Conservation (phyloP, 1,140 invertebrate species). For the Gryon sp. region DNA sequence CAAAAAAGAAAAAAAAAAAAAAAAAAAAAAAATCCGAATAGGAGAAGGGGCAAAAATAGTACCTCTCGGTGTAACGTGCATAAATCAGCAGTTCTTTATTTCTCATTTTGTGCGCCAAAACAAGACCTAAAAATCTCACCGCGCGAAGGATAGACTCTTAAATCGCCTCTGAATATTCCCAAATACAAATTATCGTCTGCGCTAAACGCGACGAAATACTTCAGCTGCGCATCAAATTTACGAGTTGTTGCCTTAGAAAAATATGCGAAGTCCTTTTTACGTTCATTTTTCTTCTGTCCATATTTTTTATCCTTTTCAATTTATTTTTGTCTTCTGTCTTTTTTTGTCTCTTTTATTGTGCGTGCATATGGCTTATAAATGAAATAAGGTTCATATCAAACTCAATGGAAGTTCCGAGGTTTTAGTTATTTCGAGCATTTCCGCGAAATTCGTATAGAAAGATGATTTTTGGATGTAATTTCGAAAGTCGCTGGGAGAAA, state of each 20-base stretch:
- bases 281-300: too few species aligned
- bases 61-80: slow-evolving; percentile 27
- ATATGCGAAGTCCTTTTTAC: slow-evolving; percentile 1
- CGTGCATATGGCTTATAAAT: too few species aligned
- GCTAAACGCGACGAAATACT: slow-evolving; percentile 32
- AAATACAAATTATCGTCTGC: slow-evolving; percentile 42
- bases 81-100: slow-evolving; percentile 28
- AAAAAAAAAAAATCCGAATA: background rate
- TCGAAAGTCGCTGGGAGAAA: slow-evolving; percentile 27
- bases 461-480: slow-evolving; percentile 7
- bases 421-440: slow-evolving; percentile 11
- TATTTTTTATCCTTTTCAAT: too few species aligned
- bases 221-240: slow-evolving; percentile 41
- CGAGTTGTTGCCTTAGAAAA: slow-evolving; percentile 9
- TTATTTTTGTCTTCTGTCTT: too few species aligned
- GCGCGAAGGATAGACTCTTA: slow-evolving; percentile 28
- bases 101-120: slow-evolving; percentile 9
- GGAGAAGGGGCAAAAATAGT: slow-evolving; percentile 18
- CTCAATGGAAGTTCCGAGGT: too few species aligned
- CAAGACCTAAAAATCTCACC: slow-evolving; percentile 8
- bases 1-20: background rate
- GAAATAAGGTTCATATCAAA: too few species aligned
- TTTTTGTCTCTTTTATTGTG: too few species aligned
- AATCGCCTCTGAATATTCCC: slow-evolving; percentile 39
- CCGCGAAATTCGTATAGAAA: slow-evolving; percentile 2